phyloP scores from a whole-genome alignment of 2,888 invertebrate species.

The Lottia gigantea region DNA sequence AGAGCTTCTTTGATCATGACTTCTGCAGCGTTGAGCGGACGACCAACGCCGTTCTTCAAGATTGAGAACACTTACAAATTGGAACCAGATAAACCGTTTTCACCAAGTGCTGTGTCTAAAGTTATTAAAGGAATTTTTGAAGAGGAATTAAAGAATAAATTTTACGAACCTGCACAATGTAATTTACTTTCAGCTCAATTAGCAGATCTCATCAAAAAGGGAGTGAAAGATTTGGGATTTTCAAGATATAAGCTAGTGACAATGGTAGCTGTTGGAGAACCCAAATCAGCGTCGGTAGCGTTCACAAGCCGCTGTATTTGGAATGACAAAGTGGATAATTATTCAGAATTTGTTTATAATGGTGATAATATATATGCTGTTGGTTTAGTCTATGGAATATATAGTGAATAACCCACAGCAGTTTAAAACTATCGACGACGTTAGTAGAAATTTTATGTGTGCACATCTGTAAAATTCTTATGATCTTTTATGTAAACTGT shows the following conservation, averaged over 20 bases:
- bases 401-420: constrained; percentile 40
- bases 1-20: constrained; percentile 40
- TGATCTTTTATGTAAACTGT: no score
- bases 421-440: no score
- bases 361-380: constrained; percentile 50
- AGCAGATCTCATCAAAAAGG: constrained; percentile 51
- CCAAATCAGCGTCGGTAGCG: constrained; percentile 39
- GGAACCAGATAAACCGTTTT: constrained; percentile 43
- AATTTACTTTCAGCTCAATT: constrained; percentile 39
- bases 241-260: constrained; percentile 52
- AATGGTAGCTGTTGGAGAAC: constrained; percentile 51
- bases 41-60: constrained; percentile 31
- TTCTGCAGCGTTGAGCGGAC: constrained; percentile 35
- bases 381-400: constrained; percentile 54
- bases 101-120: constrained; percentile 36
- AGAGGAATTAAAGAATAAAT: constrained; percentile 35
- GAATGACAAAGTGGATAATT: constrained; percentile 54
- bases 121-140: constrained; percentile 44
- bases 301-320: constrained; percentile 57
- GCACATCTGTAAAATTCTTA: no score
- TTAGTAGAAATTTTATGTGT: no score
- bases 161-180: constrained; percentile 49
- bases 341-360: constrained; percentile 48
- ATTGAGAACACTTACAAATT: constrained; percentile 55
- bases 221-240: constrained; percentile 48